phyloP scores from a whole-genome alignment of 2,113 vertebrate genomes.

The Eublepharis macularius region DNA sequence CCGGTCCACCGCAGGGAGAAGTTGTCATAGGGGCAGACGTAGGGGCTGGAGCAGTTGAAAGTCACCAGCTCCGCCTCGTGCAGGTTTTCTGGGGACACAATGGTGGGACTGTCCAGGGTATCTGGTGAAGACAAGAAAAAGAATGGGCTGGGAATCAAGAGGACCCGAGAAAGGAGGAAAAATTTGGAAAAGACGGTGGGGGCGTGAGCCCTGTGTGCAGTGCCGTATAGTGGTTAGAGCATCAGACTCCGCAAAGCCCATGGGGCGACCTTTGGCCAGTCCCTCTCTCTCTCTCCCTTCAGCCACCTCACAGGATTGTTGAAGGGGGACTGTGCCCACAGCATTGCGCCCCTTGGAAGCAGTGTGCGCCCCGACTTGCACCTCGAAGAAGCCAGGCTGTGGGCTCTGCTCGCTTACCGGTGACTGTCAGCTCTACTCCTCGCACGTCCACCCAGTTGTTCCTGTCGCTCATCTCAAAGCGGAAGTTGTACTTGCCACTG shows the following conservation, averaged over 20 bases:
- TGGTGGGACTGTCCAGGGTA: not conserved
- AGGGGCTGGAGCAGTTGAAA: constrained; percentile 72
- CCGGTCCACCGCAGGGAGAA: constrained; percentile 63
- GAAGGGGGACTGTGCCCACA: too few relatives aligned
- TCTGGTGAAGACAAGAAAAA: constrained; percentile 49
- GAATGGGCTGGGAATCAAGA: not conserved
- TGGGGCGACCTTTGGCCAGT: too few relatives aligned
- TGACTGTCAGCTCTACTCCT: constrained; percentile 46
- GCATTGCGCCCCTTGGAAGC: too few relatives aligned
- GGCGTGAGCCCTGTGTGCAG: too few relatives aligned
- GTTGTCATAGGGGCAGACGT: constrained; percentile 33
- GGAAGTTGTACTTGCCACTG: constrained; percentile 66
- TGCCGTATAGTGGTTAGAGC: too few relatives aligned
- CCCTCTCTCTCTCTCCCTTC: too few relatives aligned
- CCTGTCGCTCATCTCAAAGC: constrained; percentile 66
- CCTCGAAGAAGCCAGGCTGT: not conserved
- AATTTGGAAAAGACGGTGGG: too few relatives aligned
- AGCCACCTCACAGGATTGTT: too few relatives aligned
- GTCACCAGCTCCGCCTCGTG: constrained; percentile 27
- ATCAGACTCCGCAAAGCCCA: too few relatives aligned
- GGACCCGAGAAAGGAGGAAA: not conserved
- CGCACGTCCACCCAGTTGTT: constrained; percentile 60
- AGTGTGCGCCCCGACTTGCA: too few relatives aligned
- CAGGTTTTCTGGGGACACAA: not conserved
- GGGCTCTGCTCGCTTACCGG: constrained; percentile 45